These are phyloP conservation scores for Plecturocebus donacophilus DNA, from an alignment of 2,113 vertebrate species.

Conservation along the genomic window DNA sequence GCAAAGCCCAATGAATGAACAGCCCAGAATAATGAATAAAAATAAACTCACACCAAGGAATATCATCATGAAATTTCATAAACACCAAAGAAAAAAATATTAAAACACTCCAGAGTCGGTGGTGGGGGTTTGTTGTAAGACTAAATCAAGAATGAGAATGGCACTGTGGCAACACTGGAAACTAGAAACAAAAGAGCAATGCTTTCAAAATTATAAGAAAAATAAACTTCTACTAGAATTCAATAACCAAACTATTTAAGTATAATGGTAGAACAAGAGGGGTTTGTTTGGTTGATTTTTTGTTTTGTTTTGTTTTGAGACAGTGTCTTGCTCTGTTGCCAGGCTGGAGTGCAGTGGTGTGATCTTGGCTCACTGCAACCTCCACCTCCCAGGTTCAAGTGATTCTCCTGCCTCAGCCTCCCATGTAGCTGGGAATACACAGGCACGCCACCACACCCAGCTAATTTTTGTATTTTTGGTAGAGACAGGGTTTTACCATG, in stretches of 20 bases:
- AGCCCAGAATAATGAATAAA: neutral
- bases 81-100: neutral
- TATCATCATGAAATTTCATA: neutral
- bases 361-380: too few relatives aligned
- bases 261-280: neutral
- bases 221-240: neutral
- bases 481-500: too few relatives aligned
- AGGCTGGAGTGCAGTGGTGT: too few relatives aligned
- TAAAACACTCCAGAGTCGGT: neutral
- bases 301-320: too few relatives aligned
- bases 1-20: neutral
- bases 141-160: conserved; percentile 32
- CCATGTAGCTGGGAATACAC: too few relatives aligned
- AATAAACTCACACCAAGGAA: neutral
- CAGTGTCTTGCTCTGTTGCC: too few relatives aligned
- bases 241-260: neutral
- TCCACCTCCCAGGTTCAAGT: too few relatives aligned
- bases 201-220: conserved; percentile 23
- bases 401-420: too few relatives aligned
- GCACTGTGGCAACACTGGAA: neutral
- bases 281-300: too few relatives aligned
- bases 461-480: too few relatives aligned
- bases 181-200: neutral
- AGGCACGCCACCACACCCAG: too few relatives aligned
- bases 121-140: neutral